Base-by-base conservation (phyloP, 2,113 vertebrate species). In the Barbus barbus region DNA sequence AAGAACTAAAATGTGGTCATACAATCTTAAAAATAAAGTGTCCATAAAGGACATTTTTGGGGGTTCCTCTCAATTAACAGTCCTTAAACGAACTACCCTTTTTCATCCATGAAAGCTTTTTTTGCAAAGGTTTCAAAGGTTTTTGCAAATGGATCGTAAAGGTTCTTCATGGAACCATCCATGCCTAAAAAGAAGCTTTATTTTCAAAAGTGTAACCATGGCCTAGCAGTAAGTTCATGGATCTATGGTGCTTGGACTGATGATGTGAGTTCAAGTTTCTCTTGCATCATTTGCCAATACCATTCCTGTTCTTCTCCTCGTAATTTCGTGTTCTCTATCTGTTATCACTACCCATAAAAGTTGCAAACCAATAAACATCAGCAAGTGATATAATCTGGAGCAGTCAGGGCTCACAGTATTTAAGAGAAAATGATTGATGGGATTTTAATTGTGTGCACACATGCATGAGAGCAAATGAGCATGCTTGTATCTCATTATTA, bases 381-480 rank as follows among this genome's bases (percentile, higher is more conserved):
- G 33, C 33, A 28, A 56, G 20, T 33, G 14, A 24, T 51, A 44
- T 11, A 77, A 20, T 56, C 33, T 69, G 7, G 53, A 73, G 41
- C 22, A 28, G 14, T 22, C 61, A 69, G 44, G 69, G 9, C 36
- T 69, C 24, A 63, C 22, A 31, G 73, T 44, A 8, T 33, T 78
- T 80, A 80, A 67, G 26, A n/a, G 18, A 28, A 80, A 80, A 67
- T 65, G 41, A 80, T 80, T 46, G 44, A 80, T 82, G 65, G 38
- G 46, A 71, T 82, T 82, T 82, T 82, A 72, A 53, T 69, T 81
- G 83, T 74, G 61, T n/a, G 22, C 67, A 36, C 38, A 65, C 38
- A 65, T 63, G 56, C 67, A 22, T 83, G 41, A 76, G 71, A 77
- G 53, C 60, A 72, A 53, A 71, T 58, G 31, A 44, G 61, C 38